Base-by-base conservation (phyloP, 2,888 invertebrate genomes). In the Xestoiulus laeticollis region DNA sequence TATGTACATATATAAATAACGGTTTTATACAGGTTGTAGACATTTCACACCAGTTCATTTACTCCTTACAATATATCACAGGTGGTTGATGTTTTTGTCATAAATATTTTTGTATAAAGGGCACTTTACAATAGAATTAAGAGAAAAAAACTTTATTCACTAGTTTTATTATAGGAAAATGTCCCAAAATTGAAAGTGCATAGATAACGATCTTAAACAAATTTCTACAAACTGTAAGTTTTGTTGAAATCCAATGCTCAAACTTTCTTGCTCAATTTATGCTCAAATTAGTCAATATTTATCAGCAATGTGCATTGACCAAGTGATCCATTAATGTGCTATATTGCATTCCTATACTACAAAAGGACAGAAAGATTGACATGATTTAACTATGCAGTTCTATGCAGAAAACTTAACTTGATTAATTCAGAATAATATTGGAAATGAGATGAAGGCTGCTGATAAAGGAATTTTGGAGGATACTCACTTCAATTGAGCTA, bases 11-110 rank as follows among this genome's bases (percentile, higher is more conserved):
- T 26, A 68, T 68, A 68, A 48, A 22, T 26, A 26, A 19, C 16
- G 26, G 26, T 26, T 68, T 68, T 59, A 68, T 68, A 26, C 68
- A 68, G 68, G 68, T 68, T 68, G 68, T 68, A 26, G 68, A 68
- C 68, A 68, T 68, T 68, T 68, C 68, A 68, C 12, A 26, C 68
- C 8, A 68, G 68, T 68, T 68, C 68, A 68, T 68, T 68, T 68
- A 68, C 68, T 12, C 68, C 26, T 8, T 26, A 2, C 22, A 10
- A 26, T 26, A 68, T 26, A 12, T 68, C 68, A 26, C 68, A 26
- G 68, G 59, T 59, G 12, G 12, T 68, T 68, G 26, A 26, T 1
- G 26, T 68, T 68, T 22, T 12, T 6, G 26, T 12, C 68, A 6
- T 1, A 12, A 26, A 68, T 68, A 22, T 12, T 26, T 26, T 68